These are phyloP conservation scores for Eupeodes latifasciatus DNA, from an alignment of 2,888 invertebrate species.

Conservation along the genomic window DNA sequence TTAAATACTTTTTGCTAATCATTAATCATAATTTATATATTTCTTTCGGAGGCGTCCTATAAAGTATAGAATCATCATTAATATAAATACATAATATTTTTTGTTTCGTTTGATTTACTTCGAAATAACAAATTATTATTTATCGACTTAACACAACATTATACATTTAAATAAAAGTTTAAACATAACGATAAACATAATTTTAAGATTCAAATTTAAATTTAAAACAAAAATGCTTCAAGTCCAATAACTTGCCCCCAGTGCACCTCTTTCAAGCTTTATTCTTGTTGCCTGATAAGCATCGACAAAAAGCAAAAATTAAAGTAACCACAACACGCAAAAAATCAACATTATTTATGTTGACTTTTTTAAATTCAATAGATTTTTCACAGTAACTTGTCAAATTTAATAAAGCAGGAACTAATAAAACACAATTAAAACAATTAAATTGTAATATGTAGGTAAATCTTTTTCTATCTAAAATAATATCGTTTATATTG, in stretches of 20 bases:
- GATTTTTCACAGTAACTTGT: slow-evolving; percentile 14
- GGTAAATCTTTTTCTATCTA: slow-evolving; percentile 41
- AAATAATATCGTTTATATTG: slow-evolving; percentile 51
- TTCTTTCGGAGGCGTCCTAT: slow-evolving; percentile 47
- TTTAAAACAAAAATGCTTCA: slow-evolving; percentile 30
- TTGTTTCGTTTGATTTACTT: slow-evolving; percentile 24
- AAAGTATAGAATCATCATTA: slow-evolving; percentile 37
- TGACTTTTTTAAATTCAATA: slow-evolving; percentile 7
- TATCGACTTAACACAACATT: slow-evolving; percentile 32
- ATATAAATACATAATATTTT: slow-evolving; percentile 52
- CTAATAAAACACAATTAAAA: slow-evolving; percentile 39
- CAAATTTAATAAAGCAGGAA: slow-evolving; percentile 57
- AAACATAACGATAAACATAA: slow-evolving; percentile 63
- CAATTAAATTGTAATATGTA: slow-evolving; percentile 1
- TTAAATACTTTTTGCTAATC: slow-evolving; percentile 64
- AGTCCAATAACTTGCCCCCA: slow-evolving; percentile 41
- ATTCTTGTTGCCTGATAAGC: slow-evolving; percentile 13
- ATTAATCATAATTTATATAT: slow-evolving; percentile 46
- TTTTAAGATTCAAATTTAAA: background rate
- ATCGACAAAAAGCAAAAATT: slow-evolving; percentile 9
- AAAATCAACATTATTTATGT: slow-evolving; percentile 26
- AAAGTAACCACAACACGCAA: background rate
- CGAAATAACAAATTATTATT: slow-evolving; percentile 55
- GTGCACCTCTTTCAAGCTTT: slow-evolving; percentile 38
- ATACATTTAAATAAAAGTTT: slow-evolving; percentile 36